Base-by-base conservation (phyloP, 2,797 vertebrate genomes). In the Oreonectes daqikongensis region DNA sequence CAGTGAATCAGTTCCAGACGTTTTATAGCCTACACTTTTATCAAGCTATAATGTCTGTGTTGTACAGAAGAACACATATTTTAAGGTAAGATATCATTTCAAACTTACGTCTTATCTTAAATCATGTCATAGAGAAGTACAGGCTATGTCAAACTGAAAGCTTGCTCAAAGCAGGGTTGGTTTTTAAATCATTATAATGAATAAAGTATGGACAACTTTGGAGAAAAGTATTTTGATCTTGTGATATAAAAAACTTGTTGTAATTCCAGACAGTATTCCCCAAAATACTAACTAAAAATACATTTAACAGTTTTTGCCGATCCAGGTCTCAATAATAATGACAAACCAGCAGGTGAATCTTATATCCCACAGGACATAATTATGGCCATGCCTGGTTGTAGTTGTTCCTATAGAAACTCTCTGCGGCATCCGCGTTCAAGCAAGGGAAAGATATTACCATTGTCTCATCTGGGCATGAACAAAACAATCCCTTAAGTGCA, bases 391-490 rank as follows among this genome's bases (percentile, higher is more conserved):
- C 89, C 85, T 89, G 86, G 80, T 85, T 84, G 81, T 70, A 84
- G 64, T 32, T 20, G 94, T 95, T 93, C 90, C 94, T 90, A 93
- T 93, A 93, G 93, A 85, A 90, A 95, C 92, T 77, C 74, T 75
- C 71, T 69, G 79, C 71, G 63, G 79, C 59, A 67, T 79, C 68
- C 81, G 77, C 67, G 77, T 82, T 46, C 82, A 79, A 83, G 87
- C 65, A 83, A 86, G 79, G 53, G 82, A 86, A 81, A 84, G 81
- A 76, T 83, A 87, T 77, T 89, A 12, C 85, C 89, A 63, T 61
- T 53, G 68, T 69, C 77, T 77, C 75, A 69, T 69, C 75, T 52
- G 44, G 66, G 24, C 60, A 59, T 6, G 60, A 78, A 72, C 73
- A 82, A 78, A 74, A 76, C 67, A n/a, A 44, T 80, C 80, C 80